Conservation (phyloP, 2,113 vertebrate species). For the Hydrolagus affinis region DNA sequence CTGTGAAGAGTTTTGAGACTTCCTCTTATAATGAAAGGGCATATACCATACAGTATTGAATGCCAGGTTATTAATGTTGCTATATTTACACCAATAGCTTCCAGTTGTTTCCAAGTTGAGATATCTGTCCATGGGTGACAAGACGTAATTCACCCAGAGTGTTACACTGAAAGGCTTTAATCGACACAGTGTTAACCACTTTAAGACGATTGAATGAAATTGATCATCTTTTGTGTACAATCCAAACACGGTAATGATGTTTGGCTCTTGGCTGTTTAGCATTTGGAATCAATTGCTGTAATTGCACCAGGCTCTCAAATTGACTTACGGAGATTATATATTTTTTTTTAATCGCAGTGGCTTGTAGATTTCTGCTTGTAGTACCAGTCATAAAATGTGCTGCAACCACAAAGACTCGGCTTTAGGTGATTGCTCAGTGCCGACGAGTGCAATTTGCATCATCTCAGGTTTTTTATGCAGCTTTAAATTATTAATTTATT, state of each 20-base stretch:
- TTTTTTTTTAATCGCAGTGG: not conserved
- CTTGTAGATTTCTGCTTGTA: not conserved
- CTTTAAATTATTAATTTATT: not conserved
- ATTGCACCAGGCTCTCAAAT: not conserved
- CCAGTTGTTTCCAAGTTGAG: no score
- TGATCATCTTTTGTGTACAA: not conserved
- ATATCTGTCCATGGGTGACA: no score
- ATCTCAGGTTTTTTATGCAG: not conserved
- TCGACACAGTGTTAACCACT: no score
- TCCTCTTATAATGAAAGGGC: no score
- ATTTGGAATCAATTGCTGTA: not conserved
- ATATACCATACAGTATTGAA: no score
- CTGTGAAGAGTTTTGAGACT: no score
- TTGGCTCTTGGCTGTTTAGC: not conserved
- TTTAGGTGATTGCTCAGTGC: not conserved
- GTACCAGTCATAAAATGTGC: not conserved
- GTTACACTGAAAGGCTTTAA: no score
- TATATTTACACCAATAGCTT: no score
- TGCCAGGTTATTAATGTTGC: no score
- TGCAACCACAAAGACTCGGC: not conserved
- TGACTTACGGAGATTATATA: no score
- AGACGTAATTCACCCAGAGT: no score
- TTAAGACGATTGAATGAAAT: no score
- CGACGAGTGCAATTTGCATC: not conserved
- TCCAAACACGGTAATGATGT: not conserved